These are phyloP conservation scores for Tetanocera ferruginea DNA, from an alignment of 2,888 invertebrate species.

Conservation along the genomic window DNA sequence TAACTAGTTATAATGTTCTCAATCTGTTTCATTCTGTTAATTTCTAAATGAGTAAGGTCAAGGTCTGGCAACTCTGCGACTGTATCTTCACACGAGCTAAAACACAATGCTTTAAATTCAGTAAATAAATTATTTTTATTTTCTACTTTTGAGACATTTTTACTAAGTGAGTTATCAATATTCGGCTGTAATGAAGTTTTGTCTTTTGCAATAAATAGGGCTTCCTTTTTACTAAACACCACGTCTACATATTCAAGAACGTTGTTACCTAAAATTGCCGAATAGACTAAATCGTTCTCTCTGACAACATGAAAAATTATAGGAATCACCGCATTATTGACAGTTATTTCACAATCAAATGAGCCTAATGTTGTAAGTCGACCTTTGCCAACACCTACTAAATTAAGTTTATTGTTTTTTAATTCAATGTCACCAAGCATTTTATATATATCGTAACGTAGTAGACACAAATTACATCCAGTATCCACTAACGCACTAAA, in stretches of 20 bases:
- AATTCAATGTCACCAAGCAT: constrained; percentile 31
- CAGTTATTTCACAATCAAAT: background rate
- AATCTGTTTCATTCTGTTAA: background rate
- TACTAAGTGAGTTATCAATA: background rate
- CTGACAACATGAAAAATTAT: constrained; percentile 38
- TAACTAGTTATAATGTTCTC: background rate
- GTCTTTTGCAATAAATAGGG: background rate
- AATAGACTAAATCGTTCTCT: constrained; percentile 32
- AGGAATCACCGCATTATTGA: constrained; percentile 24
- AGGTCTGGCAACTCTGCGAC: background rate
- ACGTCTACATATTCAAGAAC: constrained; percentile 33
- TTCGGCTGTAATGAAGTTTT: background rate
- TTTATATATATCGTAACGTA: constrained; percentile 28
- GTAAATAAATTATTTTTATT: background rate
- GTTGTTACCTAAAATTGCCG: constrained; percentile 41
- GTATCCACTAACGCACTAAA: constrained; percentile 42
- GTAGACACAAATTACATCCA: constrained; percentile 37
- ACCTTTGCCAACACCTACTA: constrained; percentile 28
- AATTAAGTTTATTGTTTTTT: background rate
- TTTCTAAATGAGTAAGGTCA: constrained; percentile 8
- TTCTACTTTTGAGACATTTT: background rate
- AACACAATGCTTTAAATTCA: constrained; percentile 4
- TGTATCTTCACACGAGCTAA: background rate
- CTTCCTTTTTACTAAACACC: constrained; percentile 1
- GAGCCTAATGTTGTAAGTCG: constrained; percentile 25